Base-by-base conservation (phyloP, 2,797 vertebrate species). In the Sebastes jordani region DNA sequence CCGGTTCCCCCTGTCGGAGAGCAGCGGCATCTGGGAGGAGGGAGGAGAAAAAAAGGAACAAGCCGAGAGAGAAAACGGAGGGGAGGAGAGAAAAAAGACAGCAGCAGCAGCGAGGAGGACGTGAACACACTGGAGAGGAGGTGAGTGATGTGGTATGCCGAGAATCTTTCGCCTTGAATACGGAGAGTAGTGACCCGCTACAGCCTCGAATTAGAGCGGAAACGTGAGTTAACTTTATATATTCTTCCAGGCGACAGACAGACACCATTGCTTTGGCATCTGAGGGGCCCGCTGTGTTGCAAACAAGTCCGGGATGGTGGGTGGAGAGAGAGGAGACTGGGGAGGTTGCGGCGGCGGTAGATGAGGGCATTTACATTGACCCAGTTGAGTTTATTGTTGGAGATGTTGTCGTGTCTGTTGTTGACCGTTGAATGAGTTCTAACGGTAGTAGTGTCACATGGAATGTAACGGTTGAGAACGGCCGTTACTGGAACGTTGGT, bases 81-180 rank as follows among this genome's bases (percentile, higher is more conserved):
- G 83, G 63, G 76, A 81, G 82, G 77, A 71, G 77, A 68, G 69
- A 78, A 75, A 64, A 76, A 46, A 76, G 76, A 66, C 68, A 70
- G 82, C 71, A 90, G 9, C 16, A 46, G 75, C 76, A 79, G 86
- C 81, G 64, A 86, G 62, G 69, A 91, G 81, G 84, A 90, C 92
- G 85, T 46, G 81, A 91, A 91, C 80, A 69, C 85, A 38, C 66
- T 0, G 77, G 71, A 91, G 84, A 93, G 32, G 89, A 93, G 95
- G 95, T 95, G 91, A 94, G 94, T 89, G 83, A 89, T 88, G 92
- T 74, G 74, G n/a, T 81, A 34, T 78, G 78, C 34, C 8, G 60
- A 71, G 16, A 59, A 75, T 86, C 36, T 61, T 59, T 32, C 11
- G n/a, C 71, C 71, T 30, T 22, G n/a, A 64, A 80, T n/a, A 9